These are phyloP conservation scores for Halisarca cf. caerulea DNA, from an alignment of 37 sponge, comb jelly and placozoan species.

Conservation along the genomic window DNA sequence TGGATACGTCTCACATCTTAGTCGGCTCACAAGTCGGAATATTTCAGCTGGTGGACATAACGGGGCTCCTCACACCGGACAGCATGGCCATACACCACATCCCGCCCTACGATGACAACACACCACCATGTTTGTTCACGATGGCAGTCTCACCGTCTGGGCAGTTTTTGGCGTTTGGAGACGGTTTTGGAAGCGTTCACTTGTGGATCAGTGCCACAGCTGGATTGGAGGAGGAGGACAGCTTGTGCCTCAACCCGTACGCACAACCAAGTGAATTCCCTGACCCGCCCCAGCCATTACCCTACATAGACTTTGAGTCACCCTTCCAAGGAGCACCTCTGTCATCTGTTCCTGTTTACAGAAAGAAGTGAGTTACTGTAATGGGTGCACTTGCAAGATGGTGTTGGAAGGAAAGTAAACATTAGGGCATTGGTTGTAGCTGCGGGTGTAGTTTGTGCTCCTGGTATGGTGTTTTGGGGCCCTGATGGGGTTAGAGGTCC, in stretches of 20 bases:
- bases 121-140: constrained; percentile 19
- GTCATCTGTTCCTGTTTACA: neutral
- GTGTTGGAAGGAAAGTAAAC: neutral
- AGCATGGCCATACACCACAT: constrained; percentile 60
- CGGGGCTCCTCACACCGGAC: constrained; percentile 70
- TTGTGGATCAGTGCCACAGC: constrained; percentile 36
- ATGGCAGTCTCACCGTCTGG: constrained; percentile 66
- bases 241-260: constrained; percentile 57
- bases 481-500: too few species aligned
- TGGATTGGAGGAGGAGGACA: constrained; percentile 31
- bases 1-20: constrained; percentile 46
- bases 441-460: neutral
- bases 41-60: constrained; percentile 69
- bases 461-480: too few species aligned
- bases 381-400: neutral
- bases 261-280: constrained; percentile 62
- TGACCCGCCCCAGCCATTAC: constrained; percentile 31
- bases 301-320: constrained; percentile 75
- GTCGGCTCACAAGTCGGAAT: constrained; percentile 73
- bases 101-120: neutral
- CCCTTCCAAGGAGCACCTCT: constrained; percentile 29
- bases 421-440: neutral
- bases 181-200: constrained; percentile 63
- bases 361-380: neutral
- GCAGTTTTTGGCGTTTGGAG: constrained; percentile 74